phyloP scores from a whole-genome alignment of 2,113 vertebrate genomes.

The Platichthys flesus region DNA sequence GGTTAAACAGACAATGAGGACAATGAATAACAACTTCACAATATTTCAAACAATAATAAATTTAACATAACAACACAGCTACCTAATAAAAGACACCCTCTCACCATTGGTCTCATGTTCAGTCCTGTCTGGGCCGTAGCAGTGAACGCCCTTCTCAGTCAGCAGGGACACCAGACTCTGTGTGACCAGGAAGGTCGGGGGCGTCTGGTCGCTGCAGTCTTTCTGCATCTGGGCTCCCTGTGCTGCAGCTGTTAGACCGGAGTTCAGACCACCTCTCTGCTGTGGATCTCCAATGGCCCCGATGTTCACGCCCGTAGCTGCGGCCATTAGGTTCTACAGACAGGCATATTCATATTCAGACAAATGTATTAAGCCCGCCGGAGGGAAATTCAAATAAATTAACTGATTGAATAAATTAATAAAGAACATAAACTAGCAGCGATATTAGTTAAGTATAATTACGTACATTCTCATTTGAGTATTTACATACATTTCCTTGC shows the following conservation, averaged over 20 bases:
- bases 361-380: neutral
- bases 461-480: neutral
- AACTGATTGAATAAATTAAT: neutral
- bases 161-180: conserved; percentile 84
- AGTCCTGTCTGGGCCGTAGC: conserved; percentile 66
- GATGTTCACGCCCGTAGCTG: conserved; percentile 80
- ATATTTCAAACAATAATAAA: neutral
- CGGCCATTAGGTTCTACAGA: conserved; percentile 82
- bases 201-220: conserved; percentile 67
- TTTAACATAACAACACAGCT: neutral
- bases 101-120: conserved; percentile 78
- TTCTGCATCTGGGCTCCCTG: conserved; percentile 50
- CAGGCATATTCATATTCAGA: neutral
- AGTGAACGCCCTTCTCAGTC: conserved; percentile 79
- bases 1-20: conserved; percentile 10
- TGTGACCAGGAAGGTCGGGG: conserved; percentile 83
- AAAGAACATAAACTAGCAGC: neutral
- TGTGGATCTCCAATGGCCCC: conserved; percentile 75
- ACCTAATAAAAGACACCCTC: neutral
- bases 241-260: conserved; percentile 54
- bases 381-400: neutral
- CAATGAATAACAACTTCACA: neutral
- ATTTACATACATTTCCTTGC: neutral
- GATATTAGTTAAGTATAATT: neutral
- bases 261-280: conserved; percentile 67